Evolutionary conservation across 2,113 vertebrate genomes (phyloP).

Genomic region (Heterocephalus glaber): DNA sequence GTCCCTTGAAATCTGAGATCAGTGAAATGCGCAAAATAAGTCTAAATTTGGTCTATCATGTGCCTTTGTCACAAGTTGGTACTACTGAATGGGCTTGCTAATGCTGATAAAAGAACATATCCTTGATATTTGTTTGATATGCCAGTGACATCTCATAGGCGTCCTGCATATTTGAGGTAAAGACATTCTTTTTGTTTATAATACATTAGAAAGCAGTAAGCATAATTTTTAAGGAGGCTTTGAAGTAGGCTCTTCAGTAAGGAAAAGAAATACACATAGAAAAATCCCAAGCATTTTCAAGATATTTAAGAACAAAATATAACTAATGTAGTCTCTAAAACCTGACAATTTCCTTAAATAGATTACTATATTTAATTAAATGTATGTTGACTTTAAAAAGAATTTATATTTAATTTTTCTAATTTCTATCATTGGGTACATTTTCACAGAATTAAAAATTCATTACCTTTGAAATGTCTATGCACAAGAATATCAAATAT

Average conservation of each 20-base stretch:
- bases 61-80: background rate
- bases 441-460: conserved; percentile 47
- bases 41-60: background rate
- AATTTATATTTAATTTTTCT: conserved; percentile 32
- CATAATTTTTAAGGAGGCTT: conserved; percentile 16
- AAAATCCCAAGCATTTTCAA: conserved; percentile 6
- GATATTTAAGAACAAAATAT: conserved; percentile 33
- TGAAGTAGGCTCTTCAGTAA: conserved; percentile 30
- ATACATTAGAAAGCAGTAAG: conserved; percentile 41
- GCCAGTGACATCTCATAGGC: background rate
- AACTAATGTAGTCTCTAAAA: conserved; percentile 17
- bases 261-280: background rate
- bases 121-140: conserved; percentile 39
- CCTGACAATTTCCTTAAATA: conserved; percentile 31
- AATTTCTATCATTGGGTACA: conserved; percentile 43
- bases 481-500: conserved; percentile 38
- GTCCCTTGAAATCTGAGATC: conserved; percentile 21
- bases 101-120: conserved; percentile 7
- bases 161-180: background rate
- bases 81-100: background rate
- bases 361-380: conserved; percentile 56
- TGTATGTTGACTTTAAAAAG: conserved; percentile 37
- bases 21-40: background rate
- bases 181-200: conserved; percentile 34
- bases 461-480: conserved; percentile 43